A percentile compares a stretch with the other conserved stretches of the same genome.
These are phyloP conservation scores for Ephestia elutella DNA, from an alignment of 1,140 invertebrate genomes.

Conservation along the genomic window DNA sequence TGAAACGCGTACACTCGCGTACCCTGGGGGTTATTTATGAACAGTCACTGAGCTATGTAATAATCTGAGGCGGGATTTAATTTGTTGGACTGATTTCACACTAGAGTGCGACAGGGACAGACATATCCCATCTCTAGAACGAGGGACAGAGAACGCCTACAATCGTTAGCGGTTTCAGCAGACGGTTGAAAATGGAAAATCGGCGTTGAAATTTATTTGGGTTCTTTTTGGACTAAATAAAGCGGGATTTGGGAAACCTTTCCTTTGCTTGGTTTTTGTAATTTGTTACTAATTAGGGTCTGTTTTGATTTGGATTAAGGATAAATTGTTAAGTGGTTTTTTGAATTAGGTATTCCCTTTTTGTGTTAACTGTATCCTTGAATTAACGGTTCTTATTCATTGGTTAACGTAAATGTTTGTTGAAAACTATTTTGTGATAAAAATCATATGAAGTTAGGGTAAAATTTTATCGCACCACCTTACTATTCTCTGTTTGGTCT, in stretches of 20 bases:
- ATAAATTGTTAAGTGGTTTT: neutral
- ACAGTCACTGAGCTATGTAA: constrained; percentile 80
- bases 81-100: constrained; percentile 79
- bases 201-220: constrained; percentile 37
- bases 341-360: neutral
- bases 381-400: no score
- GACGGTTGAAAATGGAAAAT: constrained; percentile 47
- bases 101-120: constrained; percentile 43
- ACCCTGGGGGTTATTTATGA: constrained; percentile 76
- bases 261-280: constrained; percentile 8
- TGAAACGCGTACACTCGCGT: constrained; percentile 24
- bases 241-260: constrained; percentile 30
- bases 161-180: constrained; percentile 55
- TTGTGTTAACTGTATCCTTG: neutral
- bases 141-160: constrained; percentile 23
- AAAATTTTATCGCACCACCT: no score
- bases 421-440: no score
- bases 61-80: constrained; percentile 80
- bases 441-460: no score
- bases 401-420: no score
- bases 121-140: constrained; percentile 7
- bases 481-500: no score
- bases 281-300: constrained; percentile 14
- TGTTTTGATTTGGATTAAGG: constrained; percentile 2
- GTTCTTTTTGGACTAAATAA: constrained; percentile 46